Conservation (phyloP, 2,888 invertebrate genomes). For the Lottia gigantea region DNA sequence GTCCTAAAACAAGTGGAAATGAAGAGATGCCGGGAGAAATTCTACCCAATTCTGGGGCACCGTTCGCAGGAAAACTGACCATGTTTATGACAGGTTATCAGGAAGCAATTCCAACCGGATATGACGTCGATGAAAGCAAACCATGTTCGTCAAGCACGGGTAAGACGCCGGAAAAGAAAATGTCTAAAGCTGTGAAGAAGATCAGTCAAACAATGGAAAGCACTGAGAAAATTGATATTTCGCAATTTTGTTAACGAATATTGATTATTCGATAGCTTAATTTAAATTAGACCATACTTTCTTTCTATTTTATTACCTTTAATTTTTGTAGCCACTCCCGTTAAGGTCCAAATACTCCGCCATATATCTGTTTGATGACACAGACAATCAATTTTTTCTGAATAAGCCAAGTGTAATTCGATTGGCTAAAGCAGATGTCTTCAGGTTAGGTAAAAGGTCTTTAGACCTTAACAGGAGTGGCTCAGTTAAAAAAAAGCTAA, state of each 20-base stretch:
- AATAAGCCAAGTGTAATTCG: no score
- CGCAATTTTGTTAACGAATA: neutral
- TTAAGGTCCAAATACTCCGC: no score
- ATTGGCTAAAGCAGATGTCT: no score
- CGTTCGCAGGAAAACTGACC: conserved; percentile 20
- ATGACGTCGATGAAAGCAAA: conserved; percentile 5
- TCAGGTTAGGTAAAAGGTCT: no score
- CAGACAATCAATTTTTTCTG: no score
- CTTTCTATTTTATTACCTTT: no score
- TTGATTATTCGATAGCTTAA: no score
- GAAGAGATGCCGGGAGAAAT: conserved; percentile 32
- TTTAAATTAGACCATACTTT: no score
- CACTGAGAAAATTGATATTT: neutral
- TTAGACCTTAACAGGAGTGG: no score
- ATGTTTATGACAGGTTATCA: conserved; percentile 9
- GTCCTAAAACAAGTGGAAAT: neutral
- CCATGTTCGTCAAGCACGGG: conserved; percentile 4
- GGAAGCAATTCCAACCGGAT: conserved; percentile 11
- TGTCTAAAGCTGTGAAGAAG: neutral
- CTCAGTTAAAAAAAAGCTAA: no score
- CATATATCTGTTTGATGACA: no score
- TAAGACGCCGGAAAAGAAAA: conserved; percentile 6
- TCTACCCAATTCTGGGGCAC: conserved; percentile 21
- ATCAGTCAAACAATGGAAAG: neutral
- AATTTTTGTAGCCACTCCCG: no score